Percentiles rank a stretch among this genome's conserved stretches.
These are phyloP conservation scores for Macrocentrus cingulum DNA, from an alignment of 1,140 invertebrate species.

Conservation along the genomic window DNA sequence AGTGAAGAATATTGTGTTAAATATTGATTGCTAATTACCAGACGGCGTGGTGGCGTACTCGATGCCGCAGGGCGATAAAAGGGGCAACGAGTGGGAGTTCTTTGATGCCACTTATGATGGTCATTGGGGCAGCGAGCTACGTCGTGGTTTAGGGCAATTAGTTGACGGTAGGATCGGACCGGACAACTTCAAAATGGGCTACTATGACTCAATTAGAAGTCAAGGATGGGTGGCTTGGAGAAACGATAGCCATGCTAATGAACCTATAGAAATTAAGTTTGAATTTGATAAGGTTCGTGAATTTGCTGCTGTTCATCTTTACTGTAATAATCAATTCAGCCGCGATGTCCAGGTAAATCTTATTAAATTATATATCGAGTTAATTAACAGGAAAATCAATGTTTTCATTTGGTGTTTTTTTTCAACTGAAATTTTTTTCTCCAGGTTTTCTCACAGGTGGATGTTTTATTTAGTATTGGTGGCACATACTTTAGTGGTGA, in stretches of 20 bases:
- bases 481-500: constrained; percentile 75
- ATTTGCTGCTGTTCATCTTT: constrained; percentile 80
- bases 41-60: constrained; percentile 80
- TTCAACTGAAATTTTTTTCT: neutral
- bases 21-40: constrained; percentile 45
- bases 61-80: constrained; percentile 78
- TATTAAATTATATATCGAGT: no score
- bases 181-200: constrained; percentile 72
- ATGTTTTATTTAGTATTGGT: constrained; percentile 80
- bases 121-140: constrained; percentile 64
- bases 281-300: constrained; percentile 85
- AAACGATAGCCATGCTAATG: constrained; percentile 71
- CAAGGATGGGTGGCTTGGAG: constrained; percentile 92
- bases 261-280: constrained; percentile 76
- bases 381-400: no score
- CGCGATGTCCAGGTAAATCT: constrained; percentile 73
- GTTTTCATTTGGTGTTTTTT: no score
- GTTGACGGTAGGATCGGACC: constrained; percentile 70
- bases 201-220: constrained; percentile 60
- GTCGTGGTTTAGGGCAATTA: constrained; percentile 71
- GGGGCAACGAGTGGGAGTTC: constrained; percentile 72
- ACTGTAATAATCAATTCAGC: constrained; percentile 78
- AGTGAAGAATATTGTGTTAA: no score
- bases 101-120: constrained; percentile 83
- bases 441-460: constrained; percentile 77